Percentiles rank a stretch among this genome's conserved stretches.
Evolutionary conservation across 2,113 vertebrate genomes (phyloP).

Genomic region (Lethenteron camtschaticum): DNA sequence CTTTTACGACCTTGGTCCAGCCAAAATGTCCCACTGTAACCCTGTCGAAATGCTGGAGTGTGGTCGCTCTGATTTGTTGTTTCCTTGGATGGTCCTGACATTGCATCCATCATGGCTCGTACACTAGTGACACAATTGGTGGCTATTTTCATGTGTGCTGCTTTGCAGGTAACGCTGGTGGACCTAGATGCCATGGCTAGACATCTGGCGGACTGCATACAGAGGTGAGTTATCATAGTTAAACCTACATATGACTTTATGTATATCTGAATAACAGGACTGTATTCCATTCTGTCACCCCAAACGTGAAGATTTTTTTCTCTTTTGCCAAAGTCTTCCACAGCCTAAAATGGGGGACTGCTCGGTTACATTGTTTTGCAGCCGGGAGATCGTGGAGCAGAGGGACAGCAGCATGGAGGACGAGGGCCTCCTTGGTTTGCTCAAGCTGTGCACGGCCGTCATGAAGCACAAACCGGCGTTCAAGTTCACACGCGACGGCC

Average conservation of each 20-base stretch:
- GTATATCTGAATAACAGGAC: no score
- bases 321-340: background rate
- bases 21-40: no score
- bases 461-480: constrained; percentile 95
- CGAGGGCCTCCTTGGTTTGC: constrained; percentile 73
- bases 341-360: background rate
- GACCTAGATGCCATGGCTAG: constrained; percentile 84
- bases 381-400: constrained; percentile 89
- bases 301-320: background rate
- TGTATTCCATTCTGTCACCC: background rate
- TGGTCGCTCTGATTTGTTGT: background rate
- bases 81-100: no score
- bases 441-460: constrained; percentile 75
- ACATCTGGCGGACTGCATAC: constrained; percentile 89
- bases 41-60: no score
- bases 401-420: constrained; percentile 81
- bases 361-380: constrained; percentile 15
- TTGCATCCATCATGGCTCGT: no score
- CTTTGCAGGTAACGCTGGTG: constrained; percentile 58
- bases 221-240: constrained; percentile 35
- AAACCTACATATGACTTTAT: no score
- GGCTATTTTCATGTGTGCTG: constrained; percentile 15
- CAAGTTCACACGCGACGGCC: constrained; percentile 66
- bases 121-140: background rate
- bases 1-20: no score